phyloP scores from a whole-genome alignment of 2,888 invertebrate genomes.

The Scaptodrosophila latifasciaeformis region DNA sequence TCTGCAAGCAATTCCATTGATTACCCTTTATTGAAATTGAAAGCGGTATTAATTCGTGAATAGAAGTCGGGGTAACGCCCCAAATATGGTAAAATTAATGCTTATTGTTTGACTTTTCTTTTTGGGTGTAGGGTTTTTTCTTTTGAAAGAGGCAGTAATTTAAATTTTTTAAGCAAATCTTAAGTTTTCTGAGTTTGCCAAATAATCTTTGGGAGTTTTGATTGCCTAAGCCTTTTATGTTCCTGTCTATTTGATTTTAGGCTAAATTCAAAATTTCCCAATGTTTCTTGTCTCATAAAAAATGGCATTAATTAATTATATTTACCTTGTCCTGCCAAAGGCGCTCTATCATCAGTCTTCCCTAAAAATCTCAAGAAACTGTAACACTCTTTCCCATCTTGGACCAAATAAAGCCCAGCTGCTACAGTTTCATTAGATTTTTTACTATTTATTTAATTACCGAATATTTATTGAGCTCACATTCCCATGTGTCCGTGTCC shows the following conservation, averaged over 20 bases:
- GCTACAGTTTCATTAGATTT: conserved; percentile 30
- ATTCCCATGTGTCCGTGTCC: conserved; percentile 37
- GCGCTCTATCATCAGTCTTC: conserved; percentile 33
- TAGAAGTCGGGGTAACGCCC: conserved; percentile 3
- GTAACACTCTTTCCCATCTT: conserved; percentile 48
- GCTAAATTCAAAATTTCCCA: no score
- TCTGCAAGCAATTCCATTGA: conserved; percentile 3
- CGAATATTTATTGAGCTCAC: conserved; percentile 66
- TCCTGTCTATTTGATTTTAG: no score
- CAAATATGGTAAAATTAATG: conserved; percentile 11
- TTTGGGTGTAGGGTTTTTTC: neutral
- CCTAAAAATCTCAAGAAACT: conserved; percentile 34
- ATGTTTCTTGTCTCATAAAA: no score
- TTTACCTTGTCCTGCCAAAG: conserved; percentile 26
- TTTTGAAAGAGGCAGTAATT: no score
- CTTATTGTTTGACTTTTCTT: conserved; percentile 3
- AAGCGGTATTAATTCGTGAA: conserved; percentile 17
- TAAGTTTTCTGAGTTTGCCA: no score
- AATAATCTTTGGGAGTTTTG: no score
- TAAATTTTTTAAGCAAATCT: no score
- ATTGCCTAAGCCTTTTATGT: no score
- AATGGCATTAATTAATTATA: no score
- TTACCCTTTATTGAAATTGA: conserved; percentile 23
- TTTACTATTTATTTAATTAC: conserved; percentile 62
- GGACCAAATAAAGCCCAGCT: conserved; percentile 56